Base-by-base conservation (phyloP, 2,797 vertebrate species). In the Cryptoprocta ferox region DNA sequence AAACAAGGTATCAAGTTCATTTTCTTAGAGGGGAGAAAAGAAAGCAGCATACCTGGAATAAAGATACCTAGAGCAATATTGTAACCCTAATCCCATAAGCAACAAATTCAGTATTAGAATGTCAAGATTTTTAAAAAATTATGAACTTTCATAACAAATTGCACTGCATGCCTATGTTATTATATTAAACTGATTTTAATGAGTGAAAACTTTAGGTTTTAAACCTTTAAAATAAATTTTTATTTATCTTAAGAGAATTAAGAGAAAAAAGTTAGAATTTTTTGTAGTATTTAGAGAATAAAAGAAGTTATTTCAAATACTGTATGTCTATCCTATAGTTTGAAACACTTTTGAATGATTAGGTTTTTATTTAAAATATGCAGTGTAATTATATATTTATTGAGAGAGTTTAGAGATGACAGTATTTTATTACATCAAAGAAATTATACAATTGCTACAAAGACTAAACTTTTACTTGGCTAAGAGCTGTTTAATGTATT, bases 311-410 rank as follows among this genome's bases (percentile, higher is more conserved):
- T 91, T 95, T 94, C 28, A 84, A 71, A 6, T 56, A 68, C 2
- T 35, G 1, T 32, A 32, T 48, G 50, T 71, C 61, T 61, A 6
- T 56, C 48, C 42, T 45, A 0, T 37, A 48, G 16, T 80, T 50
- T 83, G 48, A 95, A 93, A 39, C 24, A 92, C 30, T 42, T 92
- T 83, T 32, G 19, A 83, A 80, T 86, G 79, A 91, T 66, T 87
- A 53, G 18, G 68, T 68, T 93, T 90, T 95, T 95, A 89, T 85
- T 2, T 81, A 85, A 94, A 85, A 89, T 92, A 42, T 37, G 63
- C 8, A 56, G 7, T 32, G 13, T 65, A 39, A 50, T 94, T 94
- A 16, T 45, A 39, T 78, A 78, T 93, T 87, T 96, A 48, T 68
- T 1, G 48, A 93, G 45, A 28, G 18, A 90, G 5, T 59, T 26